Evolutionary conservation across 2,113 vertebrate species (phyloP).

Genomic region (Pao palembangensis): DNA sequence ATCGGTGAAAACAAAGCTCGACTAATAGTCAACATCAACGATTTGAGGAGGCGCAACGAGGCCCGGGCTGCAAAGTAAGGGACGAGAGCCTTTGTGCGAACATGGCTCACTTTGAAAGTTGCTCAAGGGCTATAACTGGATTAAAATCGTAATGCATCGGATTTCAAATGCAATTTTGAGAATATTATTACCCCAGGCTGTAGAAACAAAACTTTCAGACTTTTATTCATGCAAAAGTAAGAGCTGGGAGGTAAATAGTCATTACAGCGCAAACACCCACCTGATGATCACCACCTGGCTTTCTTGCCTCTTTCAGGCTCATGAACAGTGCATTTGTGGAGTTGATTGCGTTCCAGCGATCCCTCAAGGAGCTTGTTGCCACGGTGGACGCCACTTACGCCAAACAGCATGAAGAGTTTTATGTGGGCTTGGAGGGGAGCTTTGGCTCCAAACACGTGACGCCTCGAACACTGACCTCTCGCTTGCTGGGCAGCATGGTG

Average conservation of each 20-base stretch:
- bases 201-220: too few species aligned
- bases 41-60: conserved; percentile 89
- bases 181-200: not conserved
- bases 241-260: too few species aligned
- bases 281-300: not conserved
- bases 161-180: too few species aligned
- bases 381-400: conserved; percentile 91
- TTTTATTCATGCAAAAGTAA: too few species aligned
- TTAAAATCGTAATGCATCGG: too few species aligned
- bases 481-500: conserved; percentile 88
- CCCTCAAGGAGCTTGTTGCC: conserved; percentile 89
- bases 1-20: conserved; percentile 88
- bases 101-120: too few species aligned
- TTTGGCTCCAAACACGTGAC: conserved; percentile 93
- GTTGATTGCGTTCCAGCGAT: conserved; percentile 88
- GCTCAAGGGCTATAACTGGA: too few species aligned
- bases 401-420: conserved; percentile 96
- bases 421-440: conserved; percentile 91
- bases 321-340: conserved; percentile 89
- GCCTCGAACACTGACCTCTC: conserved; percentile 87
- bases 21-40: conserved; percentile 91
- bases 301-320: not conserved
- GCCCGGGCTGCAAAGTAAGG: conserved; percentile 85
- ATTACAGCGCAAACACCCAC: too few species aligned
- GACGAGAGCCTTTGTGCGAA: not conserved